Evolutionary conservation across 2,797 vertebrate genomes (phyloP), one percentile per base, ranked within the genome.

Genomic region (Sorex maritimensis): DNA sequence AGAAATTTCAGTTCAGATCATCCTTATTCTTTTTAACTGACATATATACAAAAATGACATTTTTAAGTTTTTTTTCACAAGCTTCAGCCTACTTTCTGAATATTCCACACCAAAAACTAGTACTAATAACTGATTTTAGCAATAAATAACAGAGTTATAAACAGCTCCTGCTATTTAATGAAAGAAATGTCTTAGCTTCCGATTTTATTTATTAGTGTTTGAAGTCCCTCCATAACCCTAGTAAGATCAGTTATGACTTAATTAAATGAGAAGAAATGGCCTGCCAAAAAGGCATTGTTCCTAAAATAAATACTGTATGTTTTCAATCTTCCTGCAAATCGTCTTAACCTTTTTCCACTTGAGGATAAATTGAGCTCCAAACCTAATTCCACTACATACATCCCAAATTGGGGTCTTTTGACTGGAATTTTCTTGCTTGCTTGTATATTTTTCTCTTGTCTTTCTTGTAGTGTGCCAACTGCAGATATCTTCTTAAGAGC

Each of bases 91-190:
- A 75, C 84, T 97, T 98, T 97, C 94, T 82, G 96, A 98, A 97
- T 97, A 98, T 98, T 97, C 97, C 86, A 95, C 81, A 69, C 74
- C 92, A 80, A 96, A 95, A 97, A 98, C 97, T 98, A 98, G 97
- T 96, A 98, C 97, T 98, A 98, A 97, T 97, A 98, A 98, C 97
- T 34, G 97, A 98, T 98, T 98, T 98, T 97, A 97, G 97, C 95
- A 97, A 97, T 97, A 98, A 98, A 96, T 97, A 98, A 98, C 94
- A 98, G 96, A 98, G 96, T 98, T 98, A 98, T 98, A 98, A 98
- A 98, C 97, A 98, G 96, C 95, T 97, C 93, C 88, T n/a, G 86
- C 92, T 96, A 95, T 97, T 98, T 98, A 98, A 98, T 97, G 96
- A 97, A 98, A 97, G 88, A 97, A 98, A 97, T 96, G 92, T 92